phyloP scores from a whole-genome alignment of 2,797 vertebrate species.

The Pipistrellus nathusii region DNA sequence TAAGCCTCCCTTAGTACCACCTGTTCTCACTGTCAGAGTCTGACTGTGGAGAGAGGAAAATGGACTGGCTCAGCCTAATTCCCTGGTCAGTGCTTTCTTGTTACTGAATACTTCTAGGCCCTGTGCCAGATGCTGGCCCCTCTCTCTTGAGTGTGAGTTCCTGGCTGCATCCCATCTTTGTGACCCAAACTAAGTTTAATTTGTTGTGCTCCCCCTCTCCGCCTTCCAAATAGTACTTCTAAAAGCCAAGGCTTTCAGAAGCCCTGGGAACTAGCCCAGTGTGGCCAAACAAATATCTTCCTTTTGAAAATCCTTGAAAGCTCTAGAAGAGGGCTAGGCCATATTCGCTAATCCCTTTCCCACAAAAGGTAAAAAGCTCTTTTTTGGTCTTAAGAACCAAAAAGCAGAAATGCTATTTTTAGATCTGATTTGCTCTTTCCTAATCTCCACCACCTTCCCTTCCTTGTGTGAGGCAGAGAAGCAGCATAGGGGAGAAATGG shows the following conservation, averaged over 20 bases:
- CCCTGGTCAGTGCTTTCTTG: background rate
- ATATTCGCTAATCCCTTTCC: conserved; percentile 36
- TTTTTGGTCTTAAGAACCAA: background rate
- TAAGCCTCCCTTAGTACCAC: background rate
- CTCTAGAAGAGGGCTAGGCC: background rate
- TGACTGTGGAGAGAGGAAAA: background rate
- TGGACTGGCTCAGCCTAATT: background rate
- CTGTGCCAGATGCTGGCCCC: background rate
- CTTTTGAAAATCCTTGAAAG: conserved; percentile 58
- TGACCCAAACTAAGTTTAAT: conserved; percentile 39
- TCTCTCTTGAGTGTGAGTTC: background rate
- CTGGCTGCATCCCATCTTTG: background rate
- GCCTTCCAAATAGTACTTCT: background rate
- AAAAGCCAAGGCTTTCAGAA: conserved; percentile 49
- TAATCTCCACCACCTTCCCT: background rate
- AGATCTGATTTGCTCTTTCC: background rate
- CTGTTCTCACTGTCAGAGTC: background rate
- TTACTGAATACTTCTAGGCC: background rate
- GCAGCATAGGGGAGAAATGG: background rate
- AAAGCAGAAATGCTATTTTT: conserved; percentile 3
- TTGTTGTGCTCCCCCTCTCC: background rate
- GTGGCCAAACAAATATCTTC: conserved; percentile 36
- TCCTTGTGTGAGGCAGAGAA: conserved; percentile 8
- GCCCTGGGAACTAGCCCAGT: background rate
- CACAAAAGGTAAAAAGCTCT: background rate